phyloP scores from a whole-genome alignment of 1,140 invertebrate genomes.

The Arion vulgaris region DNA sequence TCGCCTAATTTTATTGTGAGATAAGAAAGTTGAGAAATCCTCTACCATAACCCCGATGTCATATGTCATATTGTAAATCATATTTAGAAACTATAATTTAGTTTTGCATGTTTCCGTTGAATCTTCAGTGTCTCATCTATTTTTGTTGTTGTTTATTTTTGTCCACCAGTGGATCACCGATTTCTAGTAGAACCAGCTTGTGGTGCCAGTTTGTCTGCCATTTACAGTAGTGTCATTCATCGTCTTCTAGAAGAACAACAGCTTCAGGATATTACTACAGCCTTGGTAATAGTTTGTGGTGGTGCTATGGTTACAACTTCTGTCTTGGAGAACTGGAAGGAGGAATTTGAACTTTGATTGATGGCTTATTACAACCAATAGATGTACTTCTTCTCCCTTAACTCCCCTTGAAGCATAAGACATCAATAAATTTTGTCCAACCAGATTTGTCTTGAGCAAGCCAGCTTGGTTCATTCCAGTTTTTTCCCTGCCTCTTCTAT shows the following conservation, averaged over 20 bases:
- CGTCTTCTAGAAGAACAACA: slow-evolving; percentile 62
- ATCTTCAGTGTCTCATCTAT: too few species aligned
- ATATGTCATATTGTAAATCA: too few species aligned
- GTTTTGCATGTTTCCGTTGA: too few species aligned
- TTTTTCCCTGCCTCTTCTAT: neutral
- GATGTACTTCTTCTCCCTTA: neutral
- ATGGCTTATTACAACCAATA: too few species aligned
- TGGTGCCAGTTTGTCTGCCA: slow-evolving; percentile 73
- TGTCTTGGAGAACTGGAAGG: slow-evolving; percentile 69
- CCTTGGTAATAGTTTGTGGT: slow-evolving; percentile 75
- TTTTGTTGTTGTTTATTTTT: neutral
- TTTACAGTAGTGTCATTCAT: slow-evolving; percentile 70
- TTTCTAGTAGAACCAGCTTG: slow-evolving; percentile 75
- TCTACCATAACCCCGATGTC: too few species aligned
- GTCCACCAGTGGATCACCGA: slow-evolving; percentile 70
- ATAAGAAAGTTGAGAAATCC: too few species aligned
- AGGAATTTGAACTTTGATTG: slow-evolving; percentile 54
- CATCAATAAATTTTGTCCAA: too few species aligned
- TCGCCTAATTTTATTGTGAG: too few species aligned
- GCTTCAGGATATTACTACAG: slow-evolving; percentile 59
- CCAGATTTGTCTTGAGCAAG: too few species aligned
- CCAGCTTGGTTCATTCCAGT: too few species aligned
- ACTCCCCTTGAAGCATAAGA: too few species aligned
- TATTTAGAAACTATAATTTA: too few species aligned
- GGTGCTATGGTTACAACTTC: slow-evolving; percentile 72